phyloP scores from a whole-genome alignment of 2,113 vertebrate species.

The Dascyllus trimaculatus region DNA sequence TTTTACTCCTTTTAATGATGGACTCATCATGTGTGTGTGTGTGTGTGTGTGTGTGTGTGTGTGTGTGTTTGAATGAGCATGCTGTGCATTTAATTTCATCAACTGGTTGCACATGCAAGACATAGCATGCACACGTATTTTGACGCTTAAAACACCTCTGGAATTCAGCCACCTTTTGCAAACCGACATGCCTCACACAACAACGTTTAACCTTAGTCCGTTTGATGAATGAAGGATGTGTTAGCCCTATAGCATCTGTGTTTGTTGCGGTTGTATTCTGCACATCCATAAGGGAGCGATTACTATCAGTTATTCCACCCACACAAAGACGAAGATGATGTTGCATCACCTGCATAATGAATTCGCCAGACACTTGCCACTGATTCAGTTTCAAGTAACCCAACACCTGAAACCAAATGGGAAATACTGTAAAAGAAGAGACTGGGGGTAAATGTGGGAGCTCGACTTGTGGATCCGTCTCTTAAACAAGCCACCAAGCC shows the following conservation, averaged over 20 bases:
- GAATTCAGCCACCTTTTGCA: background rate
- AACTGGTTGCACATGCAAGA: conserved; percentile 26
- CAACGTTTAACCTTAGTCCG: conserved; percentile 29
- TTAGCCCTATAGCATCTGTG: conserved; percentile 1
- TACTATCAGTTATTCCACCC: conserved; percentile 37
- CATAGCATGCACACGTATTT: conserved; percentile 8
- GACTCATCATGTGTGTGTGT: conserved; percentile 48
- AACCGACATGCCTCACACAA: conserved; percentile 1
- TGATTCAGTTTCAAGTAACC: conserved; percentile 51
- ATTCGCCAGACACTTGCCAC: conserved; percentile 45
- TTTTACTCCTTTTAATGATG: conserved; percentile 77
- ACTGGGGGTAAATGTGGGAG: conserved; percentile 44
- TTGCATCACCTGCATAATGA: conserved; percentile 60
- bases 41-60: conserved; percentile 27
- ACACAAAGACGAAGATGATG: conserved; percentile 34
- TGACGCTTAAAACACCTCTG: conserved; percentile 5
- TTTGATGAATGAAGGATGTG: conserved; percentile 31
- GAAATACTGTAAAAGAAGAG: conserved; percentile 45
- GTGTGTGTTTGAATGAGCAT: conserved; percentile 35
- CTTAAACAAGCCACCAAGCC: conserved; percentile 53
- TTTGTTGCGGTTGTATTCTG: conserved; percentile 13
- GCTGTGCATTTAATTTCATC: conserved; percentile 43
- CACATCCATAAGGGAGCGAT: conserved; percentile 41
- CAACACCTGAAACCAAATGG: conserved; percentile 38
- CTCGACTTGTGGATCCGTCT: conserved; percentile 48